Conservation (phyloP, 2,113 vertebrate species). For the Spermophilus dauricus region DNA sequence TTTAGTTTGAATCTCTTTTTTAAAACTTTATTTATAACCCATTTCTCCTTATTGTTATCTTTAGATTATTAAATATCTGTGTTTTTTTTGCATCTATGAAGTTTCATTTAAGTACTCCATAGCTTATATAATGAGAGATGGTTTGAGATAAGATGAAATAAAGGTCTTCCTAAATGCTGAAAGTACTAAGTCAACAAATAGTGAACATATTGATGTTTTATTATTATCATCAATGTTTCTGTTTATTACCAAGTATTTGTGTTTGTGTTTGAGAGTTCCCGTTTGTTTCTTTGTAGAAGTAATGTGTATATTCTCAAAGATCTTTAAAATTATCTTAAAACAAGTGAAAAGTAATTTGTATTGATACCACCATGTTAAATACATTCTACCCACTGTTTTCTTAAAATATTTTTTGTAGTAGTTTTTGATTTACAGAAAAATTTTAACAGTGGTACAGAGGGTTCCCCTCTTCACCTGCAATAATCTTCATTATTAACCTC, state of each 20-base stretch:
- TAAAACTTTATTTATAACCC: neutral
- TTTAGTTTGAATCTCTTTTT: neutral
- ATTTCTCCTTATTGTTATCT: neutral
- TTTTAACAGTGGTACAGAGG: neutral
- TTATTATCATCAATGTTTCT: neutral
- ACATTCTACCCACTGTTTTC: neutral
- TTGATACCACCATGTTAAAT: neutral
- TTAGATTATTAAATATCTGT: too few species aligned
- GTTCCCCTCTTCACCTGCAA: neutral
- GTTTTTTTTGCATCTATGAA: neutral
- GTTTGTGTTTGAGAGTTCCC: neutral
- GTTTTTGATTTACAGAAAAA: neutral
- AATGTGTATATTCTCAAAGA: neutral
- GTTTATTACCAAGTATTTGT: neutral
- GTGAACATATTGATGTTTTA: neutral
- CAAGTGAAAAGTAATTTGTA: neutral
- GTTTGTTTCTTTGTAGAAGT: neutral
- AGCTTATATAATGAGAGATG: neutral
- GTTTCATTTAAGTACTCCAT: neutral
- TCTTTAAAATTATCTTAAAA: neutral
- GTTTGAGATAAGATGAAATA: neutral
- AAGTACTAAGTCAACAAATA: neutral
- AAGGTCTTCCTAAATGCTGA: neutral
- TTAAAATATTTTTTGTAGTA: neutral
- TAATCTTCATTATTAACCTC: neutral